Evolutionary conservation across 2,888 invertebrate genomes (phyloP).

Genomic region (Protodeltote pygarga): DNA sequence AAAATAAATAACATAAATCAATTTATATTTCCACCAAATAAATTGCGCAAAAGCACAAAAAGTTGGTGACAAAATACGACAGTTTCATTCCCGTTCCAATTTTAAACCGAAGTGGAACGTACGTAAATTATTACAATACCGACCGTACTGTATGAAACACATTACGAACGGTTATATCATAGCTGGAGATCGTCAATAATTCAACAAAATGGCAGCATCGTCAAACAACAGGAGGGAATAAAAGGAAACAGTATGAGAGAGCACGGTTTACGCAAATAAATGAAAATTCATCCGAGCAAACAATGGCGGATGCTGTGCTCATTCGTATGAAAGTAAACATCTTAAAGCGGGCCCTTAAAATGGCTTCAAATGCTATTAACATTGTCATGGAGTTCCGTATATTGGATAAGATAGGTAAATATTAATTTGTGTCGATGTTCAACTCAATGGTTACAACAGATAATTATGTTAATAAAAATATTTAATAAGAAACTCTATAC

Average conservation of each 20-base stretch:
- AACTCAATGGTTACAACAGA: conserved; percentile 23
- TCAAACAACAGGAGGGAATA: conserved; percentile 58
- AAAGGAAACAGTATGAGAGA: conserved; percentile 54
- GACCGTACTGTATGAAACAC: conserved; percentile 33
- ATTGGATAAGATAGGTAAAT: conserved; percentile 53
- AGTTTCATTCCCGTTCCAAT: conserved; percentile 22
- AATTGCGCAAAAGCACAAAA: conserved; percentile 19
- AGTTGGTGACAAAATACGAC: conserved; percentile 36
- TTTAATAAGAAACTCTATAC: not conserved
- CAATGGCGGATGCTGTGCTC: conserved; percentile 58
- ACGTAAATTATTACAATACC: conserved; percentile 44
- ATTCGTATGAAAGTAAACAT: conserved; percentile 65
- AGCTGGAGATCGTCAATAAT: conserved; percentile 52
- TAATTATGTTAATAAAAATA: not conserved
- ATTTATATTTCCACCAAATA: conserved; percentile 36
- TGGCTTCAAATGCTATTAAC: conserved; percentile 59
- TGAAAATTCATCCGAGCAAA: conserved; percentile 69
- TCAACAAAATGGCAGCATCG: conserved; percentile 60
- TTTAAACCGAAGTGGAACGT: conserved; percentile 16
- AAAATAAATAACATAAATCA: conserved; percentile 13
- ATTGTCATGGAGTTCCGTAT: conserved; percentile 53
- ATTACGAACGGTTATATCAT: conserved; percentile 49
- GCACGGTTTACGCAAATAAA: conserved; percentile 63
- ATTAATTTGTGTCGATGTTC: conserved; percentile 48
- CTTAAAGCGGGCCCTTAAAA: conserved; percentile 56